Evolutionary conservation across 35 echinoderm and acorn worm species (phyloP).

Genomic region (Stichopus chloronotus): DNA sequence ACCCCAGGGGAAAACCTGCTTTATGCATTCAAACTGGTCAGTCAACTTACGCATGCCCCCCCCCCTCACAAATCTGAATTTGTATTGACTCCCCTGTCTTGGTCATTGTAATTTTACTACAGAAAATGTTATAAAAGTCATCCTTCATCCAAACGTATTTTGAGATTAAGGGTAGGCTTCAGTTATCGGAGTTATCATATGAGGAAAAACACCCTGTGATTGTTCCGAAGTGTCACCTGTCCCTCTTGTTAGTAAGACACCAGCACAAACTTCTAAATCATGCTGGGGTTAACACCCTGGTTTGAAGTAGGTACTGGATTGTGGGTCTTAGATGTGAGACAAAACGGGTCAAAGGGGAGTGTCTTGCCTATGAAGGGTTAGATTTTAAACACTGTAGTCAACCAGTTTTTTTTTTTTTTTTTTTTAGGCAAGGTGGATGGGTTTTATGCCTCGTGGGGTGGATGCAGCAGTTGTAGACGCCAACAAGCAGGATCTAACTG

Average conservation of each 20-base stretch:
- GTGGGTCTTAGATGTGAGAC: constrained; percentile 10
- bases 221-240: not conserved
- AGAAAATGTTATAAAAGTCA: no score
- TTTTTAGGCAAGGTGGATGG: constrained; percentile 31
- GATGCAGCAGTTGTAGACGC: constrained; percentile 2
- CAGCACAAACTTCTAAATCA: constrained; percentile 9
- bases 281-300: constrained; percentile 41
- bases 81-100: no score
- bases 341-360: constrained; percentile 30
- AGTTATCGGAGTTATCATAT: not conserved
- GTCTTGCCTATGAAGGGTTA: constrained; percentile 9
- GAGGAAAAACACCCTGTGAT: constrained; percentile 34
- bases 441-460: not conserved
- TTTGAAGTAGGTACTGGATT: constrained; percentile 36
- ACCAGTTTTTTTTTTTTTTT: constrained; percentile 4
- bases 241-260: not conserved
- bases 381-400: constrained; percentile 16
- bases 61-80: no score
- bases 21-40: no score
- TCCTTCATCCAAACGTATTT: no score
- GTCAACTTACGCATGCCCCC: no score
- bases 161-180: constrained; percentile 7
- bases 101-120: no score
- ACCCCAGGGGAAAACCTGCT: no score
- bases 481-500: not conserved